A percentile compares a stretch with the other conserved stretches of the same genome.
Evolutionary conservation across 2,888 invertebrate species (phyloP).

Genomic region (Hypomecis atomaria): DNA sequence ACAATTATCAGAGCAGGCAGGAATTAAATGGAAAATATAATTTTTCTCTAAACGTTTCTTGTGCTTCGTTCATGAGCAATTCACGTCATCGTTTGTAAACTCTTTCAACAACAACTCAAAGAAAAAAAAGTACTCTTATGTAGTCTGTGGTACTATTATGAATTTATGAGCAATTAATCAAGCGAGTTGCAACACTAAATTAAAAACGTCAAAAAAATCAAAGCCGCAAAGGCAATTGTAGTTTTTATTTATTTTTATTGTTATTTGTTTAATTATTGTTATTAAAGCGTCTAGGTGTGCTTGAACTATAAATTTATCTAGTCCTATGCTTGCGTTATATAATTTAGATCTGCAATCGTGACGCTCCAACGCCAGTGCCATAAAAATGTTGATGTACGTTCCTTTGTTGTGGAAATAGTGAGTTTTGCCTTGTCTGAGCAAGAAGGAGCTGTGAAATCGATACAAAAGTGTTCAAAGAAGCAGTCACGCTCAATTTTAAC

Average conservation of each 20-base stretch:
- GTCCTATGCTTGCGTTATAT: constrained; percentile 66
- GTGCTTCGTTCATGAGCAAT: not conserved
- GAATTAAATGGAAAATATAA: too few species aligned
- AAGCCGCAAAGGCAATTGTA: constrained; percentile 73
- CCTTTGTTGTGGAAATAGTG: constrained; percentile 72
- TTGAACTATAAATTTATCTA: constrained; percentile 73
- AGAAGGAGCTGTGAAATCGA: constrained; percentile 45
- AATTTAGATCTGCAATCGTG: constrained; percentile 63
- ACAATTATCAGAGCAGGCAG: too few species aligned
- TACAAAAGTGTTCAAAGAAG: constrained; percentile 30
- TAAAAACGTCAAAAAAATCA: constrained; percentile 80
- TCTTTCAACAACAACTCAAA: not conserved
- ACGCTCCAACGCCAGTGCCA: constrained; percentile 73
- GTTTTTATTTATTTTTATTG: constrained; percentile 76
- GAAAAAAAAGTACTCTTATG: not conserved
- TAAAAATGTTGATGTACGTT: constrained; percentile 72
- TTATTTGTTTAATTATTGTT: constrained; percentile 69
- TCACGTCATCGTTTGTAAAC: not conserved
- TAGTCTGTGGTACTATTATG: constrained; percentile 64
- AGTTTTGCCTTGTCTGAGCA: constrained; percentile 55
- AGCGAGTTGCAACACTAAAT: constrained; percentile 77
- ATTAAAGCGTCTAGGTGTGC: constrained; percentile 59
- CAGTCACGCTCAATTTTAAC: constrained; percentile 39
- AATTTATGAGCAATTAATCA: constrained; percentile 77
- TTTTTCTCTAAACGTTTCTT: too few species aligned